Percentiles rank a stretch among this genome's conserved stretches.
Evolutionary conservation across 2,888 invertebrate species (phyloP).

Genomic region (Zaprionus bogoriensis): DNA sequence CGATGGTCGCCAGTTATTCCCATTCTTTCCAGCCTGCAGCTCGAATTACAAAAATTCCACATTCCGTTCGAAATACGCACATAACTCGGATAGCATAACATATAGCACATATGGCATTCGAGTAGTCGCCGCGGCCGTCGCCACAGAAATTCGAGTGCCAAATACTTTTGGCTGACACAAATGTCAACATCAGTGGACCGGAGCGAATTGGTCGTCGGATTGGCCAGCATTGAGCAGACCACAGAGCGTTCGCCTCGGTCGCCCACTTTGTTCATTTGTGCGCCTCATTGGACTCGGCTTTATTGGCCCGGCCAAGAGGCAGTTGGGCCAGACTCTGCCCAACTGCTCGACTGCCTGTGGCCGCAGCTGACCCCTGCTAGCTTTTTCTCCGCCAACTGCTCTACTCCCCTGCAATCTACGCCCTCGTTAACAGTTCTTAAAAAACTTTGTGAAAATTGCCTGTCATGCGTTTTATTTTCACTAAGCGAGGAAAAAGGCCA

Average conservation of each 20-base stretch:
- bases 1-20: too few species aligned
- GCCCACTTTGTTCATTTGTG: conserved; percentile 63
- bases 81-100: conserved; percentile 9
- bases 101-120: conserved; percentile 47
- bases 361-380: background rate
- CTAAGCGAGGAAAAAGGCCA: conserved; percentile 32
- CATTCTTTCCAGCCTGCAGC: too few species aligned
- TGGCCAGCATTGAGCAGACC: conserved; percentile 62
- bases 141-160: conserved; percentile 71
- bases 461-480: conserved; percentile 70
- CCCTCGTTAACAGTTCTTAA: conserved; percentile 53
- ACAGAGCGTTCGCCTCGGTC: conserved; percentile 47
- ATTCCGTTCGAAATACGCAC: conserved; percentile 5
- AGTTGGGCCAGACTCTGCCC: conserved; percentile 4
- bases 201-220: conserved; percentile 1
- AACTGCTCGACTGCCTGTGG: background rate
- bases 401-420: background rate
- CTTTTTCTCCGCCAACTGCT: background rate
- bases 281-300: conserved; percentile 66
- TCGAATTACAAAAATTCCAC: too few species aligned
- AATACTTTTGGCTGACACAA: conserved; percentile 68
- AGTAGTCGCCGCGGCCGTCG: conserved; percentile 24
- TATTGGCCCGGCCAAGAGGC: too few species aligned
- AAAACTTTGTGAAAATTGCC: conserved; percentile 68
- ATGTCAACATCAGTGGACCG: conserved; percentile 63